Evolutionary conservation across 1,140 invertebrate genomes (phyloP), one percentile per base, ranked within the genome.

Genomic region (Doryteuthis pealeii): DNA sequence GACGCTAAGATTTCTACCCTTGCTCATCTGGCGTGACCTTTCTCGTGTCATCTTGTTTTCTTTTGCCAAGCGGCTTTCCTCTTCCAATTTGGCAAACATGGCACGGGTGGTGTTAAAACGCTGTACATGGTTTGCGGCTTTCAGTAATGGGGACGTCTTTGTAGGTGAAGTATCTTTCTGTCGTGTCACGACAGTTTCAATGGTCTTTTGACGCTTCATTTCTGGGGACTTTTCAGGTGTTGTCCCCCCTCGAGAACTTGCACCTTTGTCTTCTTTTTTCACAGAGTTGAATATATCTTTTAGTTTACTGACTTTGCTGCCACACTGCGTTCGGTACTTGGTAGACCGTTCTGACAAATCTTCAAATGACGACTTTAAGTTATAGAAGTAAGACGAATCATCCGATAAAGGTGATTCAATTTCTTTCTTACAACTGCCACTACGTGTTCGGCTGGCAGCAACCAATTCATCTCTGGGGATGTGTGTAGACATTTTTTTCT

Each of bases 21-120:
- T 65, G 71, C 30, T 73, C 73, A 45, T 70, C 81, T 74, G 35
- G 76, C 80, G 28, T 1, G 86, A 82, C 68, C 75, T 76, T 73
- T 87, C 84, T 40, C 35, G 35, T 10, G 10, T 10, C 35, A 40
- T 10, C 10, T 40, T 40, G 4, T 40, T 40, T 22, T 62, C 54
- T 14, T 90, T 90, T 18, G 74, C 58, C 31, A 77, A 45, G 49
- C 76, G 79, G 32, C 66, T 80, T 72, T 86, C 81, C 65, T 85
- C 82, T 31, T 95, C 95, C 73, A 97, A 90, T 83, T 96, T 95
- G 86, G 97, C 95, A 88, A 98, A 97, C 31, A 98, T 90, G 32
- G 95, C 95, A 43, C 95, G 90, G 0, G 96, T 96, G 87, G 94
- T 95, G 84, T 96, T 96, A 87, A 98, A 97, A 69, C 96, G 89